Base-by-base conservation (phyloP, 2,113 vertebrate species). In the Podilymbus podiceps region DNA sequence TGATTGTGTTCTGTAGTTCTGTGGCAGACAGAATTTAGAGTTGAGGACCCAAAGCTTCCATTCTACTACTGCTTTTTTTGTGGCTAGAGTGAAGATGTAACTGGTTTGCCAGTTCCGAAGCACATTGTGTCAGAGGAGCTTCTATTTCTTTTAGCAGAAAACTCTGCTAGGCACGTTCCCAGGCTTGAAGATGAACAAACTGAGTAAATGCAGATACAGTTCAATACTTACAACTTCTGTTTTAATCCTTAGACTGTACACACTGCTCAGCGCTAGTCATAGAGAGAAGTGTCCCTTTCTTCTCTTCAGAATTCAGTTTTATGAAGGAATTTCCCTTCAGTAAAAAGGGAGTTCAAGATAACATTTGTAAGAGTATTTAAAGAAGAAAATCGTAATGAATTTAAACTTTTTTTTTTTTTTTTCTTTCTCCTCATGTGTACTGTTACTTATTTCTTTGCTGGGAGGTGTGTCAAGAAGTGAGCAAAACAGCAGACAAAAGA, bases 201-300 rank as follows among this genome's bases (percentile, higher is more conserved):
- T 17, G 55, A 74, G 27, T 67, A 40, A 86, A 44, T 33, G 21
- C 15, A 78, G 68, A 12, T 5, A 10, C 4, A 27, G 6, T n/a
- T 47, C 52, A 42, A 7, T 30, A 6, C 5, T 28, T 46, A 3
- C 3, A 58, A 5, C 7, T 75, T 42, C 31, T 60, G 7, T 5
- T 89, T 71, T 25, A 63, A 17, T 67, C 38, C 80, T 59, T 11
- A 8, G 27, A 2, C 62, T 60, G 55, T 18, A 23, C 59, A 12
- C 7, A 2, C 28, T 35, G 25, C 30, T 82, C 24, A 27, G 58
- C 1, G 3, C 47, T 35, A 16, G 58, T 14, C 33, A 12, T 0
- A 11, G 25, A 33, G 42, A 38, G 38, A 16, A 21, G 27, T 4
- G 50, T 28, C 38, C 30, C 49, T 52, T 35, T 15, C 6, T 5